Conservation (phyloP, 2,797 vertebrate genomes). For the Sylvilagus floridanus region DNA sequence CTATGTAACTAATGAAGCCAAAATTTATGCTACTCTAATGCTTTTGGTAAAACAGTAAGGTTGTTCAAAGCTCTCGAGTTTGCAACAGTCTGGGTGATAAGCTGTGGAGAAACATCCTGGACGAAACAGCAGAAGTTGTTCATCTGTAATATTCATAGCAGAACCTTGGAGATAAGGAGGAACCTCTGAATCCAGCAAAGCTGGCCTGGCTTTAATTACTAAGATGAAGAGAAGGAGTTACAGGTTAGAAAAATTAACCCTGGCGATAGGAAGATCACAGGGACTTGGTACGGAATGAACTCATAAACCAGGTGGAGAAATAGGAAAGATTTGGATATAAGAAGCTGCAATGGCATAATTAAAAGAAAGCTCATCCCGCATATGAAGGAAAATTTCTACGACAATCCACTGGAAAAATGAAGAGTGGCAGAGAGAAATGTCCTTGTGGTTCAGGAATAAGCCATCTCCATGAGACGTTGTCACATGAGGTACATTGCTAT, state of each 20-base stretch:
- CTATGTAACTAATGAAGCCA: neutral
- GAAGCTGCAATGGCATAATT: slow-evolving; percentile 3
- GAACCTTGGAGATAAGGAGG: neutral
- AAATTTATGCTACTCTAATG: neutral
- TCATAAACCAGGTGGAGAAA: slow-evolving; percentile 52
- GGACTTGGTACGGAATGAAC: slow-evolving; percentile 39
- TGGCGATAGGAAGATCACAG: neutral
- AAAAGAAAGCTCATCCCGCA: slow-evolving; percentile 6
- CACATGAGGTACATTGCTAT: neutral
- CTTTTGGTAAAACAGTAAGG: neutral
- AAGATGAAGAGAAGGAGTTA: slow-evolving; percentile 18
- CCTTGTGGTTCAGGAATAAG: neutral
- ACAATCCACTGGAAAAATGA: neutral
- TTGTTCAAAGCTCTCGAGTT: neutral
- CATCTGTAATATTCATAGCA: neutral
- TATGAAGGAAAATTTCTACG: neutral
- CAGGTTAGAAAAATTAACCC: neutral
- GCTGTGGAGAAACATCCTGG: neutral
- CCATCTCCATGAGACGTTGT: neutral
- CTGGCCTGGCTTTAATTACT: neutral
- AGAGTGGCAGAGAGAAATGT: neutral
- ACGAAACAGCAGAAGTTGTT: neutral
- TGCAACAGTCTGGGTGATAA: neutral
- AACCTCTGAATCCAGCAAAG: neutral
- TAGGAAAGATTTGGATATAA: neutral